Conservation (phyloP, 2,888 invertebrate species). For the Pterobdella sp. region DNA sequence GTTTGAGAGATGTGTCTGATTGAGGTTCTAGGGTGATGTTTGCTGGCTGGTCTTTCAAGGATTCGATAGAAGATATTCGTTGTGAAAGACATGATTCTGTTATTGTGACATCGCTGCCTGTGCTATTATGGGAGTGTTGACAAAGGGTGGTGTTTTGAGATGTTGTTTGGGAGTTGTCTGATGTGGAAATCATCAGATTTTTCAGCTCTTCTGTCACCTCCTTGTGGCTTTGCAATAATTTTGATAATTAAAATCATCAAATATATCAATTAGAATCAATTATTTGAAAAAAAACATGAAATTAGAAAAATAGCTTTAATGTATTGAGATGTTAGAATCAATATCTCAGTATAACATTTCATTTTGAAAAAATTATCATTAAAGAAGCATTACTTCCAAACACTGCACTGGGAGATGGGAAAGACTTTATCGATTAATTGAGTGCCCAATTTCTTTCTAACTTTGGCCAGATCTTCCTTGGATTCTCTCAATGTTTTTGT, state of each 20-base stretch:
- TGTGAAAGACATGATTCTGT: neutral
- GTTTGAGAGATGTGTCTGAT: neutral
- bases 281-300: neutral
- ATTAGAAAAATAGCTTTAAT: neutral
- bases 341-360: neutral
- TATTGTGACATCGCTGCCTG: neutral
- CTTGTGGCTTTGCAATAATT: neutral
- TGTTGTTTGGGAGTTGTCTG: neutral
- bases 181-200: neutral
- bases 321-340: neutral
- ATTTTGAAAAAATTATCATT: neutral
- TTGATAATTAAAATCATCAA: too few relatives aligned
- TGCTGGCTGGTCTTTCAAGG: neutral
- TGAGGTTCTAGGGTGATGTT: neutral
- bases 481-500: neutral
- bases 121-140: neutral
- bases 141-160: neutral
- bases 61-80: neutral
- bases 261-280: neutral
- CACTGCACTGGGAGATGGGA: conserved; percentile 1
- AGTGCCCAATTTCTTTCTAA: neutral
- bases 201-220: neutral
- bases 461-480: neutral
- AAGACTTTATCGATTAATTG: neutral
- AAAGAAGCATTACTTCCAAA: neutral